Evolutionary conservation across 2,113 vertebrate genomes (phyloP).

Genomic region (Heptranchias perlo): DNA sequence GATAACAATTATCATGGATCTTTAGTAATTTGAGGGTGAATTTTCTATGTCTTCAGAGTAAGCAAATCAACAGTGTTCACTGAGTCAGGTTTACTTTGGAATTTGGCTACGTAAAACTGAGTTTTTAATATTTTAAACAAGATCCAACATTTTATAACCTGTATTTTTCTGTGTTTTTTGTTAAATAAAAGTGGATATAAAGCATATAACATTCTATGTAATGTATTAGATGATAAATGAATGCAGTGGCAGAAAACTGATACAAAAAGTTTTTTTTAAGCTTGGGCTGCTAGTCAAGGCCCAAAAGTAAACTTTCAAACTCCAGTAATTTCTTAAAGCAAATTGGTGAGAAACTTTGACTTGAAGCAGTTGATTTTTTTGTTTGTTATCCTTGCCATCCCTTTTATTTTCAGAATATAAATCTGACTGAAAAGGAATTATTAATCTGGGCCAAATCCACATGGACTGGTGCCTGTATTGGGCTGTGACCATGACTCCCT

Average conservation of each 20-base stretch:
- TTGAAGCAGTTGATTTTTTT: not conserved
- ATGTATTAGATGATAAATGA: not conserved
- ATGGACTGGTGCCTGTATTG: not conserved
- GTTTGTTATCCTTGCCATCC: not conserved
- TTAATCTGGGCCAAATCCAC: not conserved
- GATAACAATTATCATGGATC: conserved; percentile 14
- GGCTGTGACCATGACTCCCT: not conserved
- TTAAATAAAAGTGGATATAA: not conserved
- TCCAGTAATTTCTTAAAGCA: not conserved
- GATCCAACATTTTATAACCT: not conserved
- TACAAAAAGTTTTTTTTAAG: not conserved
- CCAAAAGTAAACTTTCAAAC: not conserved
- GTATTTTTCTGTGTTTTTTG: not conserved
- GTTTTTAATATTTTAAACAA: not conserved
- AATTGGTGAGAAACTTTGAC: not conserved
- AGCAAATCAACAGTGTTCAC: not conserved
- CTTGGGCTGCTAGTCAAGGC: not conserved
- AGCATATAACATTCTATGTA: not conserved
- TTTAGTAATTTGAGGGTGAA: not conserved
- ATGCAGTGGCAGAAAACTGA: not conserved
- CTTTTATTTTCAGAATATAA: not conserved
- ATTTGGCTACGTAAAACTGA: not conserved
- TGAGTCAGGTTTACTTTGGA: not conserved
- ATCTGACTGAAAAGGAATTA: not conserved
- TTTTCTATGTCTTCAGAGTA: not conserved